Conservation (phyloP, 2,113 vertebrate species). For the Sceloporus undulatus region DNA sequence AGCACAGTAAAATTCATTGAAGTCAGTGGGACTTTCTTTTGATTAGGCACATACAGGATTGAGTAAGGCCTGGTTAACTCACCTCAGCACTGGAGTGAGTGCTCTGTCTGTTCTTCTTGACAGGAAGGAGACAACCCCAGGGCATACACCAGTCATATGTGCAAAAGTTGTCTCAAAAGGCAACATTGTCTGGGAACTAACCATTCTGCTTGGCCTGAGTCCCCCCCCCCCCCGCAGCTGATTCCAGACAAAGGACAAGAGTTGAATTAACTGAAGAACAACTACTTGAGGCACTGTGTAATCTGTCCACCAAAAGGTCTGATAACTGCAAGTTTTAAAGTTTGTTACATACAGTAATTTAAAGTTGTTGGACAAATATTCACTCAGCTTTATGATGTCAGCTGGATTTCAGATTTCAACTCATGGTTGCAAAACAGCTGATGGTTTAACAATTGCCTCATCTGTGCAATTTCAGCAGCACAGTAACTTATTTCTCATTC, state of each 20-base stretch:
- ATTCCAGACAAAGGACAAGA: background rate
- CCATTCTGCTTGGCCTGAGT: background rate
- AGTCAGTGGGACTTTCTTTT: background rate
- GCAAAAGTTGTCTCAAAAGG: background rate
- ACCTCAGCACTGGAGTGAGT: background rate
- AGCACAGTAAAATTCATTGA: background rate
- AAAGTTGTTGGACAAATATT: no score
- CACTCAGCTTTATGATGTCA: background rate
- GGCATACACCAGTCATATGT: background rate
- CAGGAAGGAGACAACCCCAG: background rate
- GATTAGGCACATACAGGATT: background rate
- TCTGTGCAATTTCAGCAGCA: constrained; percentile 45
- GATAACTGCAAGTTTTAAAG: no score
- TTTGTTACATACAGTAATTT: background rate
- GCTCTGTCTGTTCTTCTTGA: background rate
- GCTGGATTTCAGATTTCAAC: constrained; percentile 12
- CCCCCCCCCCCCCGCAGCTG: no score
- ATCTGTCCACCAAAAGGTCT: background rate
- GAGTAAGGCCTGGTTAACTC: background rate
- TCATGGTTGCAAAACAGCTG: constrained; percentile 32
- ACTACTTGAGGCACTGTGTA: background rate
- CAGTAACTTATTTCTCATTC: constrained; percentile 52
- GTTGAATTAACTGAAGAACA: background rate
- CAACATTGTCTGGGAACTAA: background rate
- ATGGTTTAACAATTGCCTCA: constrained; percentile 47